Evolutionary conservation across 2,888 invertebrate species (phyloP).

Genomic region (Odontothrips loti): DNA sequence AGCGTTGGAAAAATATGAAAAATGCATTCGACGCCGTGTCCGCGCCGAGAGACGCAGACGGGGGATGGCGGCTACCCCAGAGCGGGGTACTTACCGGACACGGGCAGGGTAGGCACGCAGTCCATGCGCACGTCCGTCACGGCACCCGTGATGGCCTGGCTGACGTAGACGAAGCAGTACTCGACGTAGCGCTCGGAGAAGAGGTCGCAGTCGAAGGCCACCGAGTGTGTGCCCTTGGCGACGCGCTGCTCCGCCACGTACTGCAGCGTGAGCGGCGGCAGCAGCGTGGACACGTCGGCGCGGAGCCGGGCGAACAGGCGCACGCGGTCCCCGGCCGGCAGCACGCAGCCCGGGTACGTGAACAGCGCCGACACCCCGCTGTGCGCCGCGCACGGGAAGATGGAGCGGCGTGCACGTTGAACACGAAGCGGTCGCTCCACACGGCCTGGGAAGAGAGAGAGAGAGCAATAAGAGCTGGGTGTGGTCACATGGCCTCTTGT

Average conservation of each 20-base stretch:
- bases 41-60: too few species aligned
- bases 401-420: conserved; percentile 80
- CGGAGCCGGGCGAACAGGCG: conserved; percentile 70
- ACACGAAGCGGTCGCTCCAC: conserved; percentile 79
- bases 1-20: too few species aligned
- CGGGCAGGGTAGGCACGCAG: conserved; percentile 76
- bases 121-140: conserved; percentile 80
- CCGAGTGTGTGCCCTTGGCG: conserved; percentile 67
- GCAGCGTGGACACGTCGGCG: conserved; percentile 63
- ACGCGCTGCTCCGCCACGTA: conserved; percentile 65
- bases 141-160: conserved; percentile 77
- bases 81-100: conserved; percentile 62
- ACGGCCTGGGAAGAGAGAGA: conserved; percentile 56
- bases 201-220: conserved; percentile 73
- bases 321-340: conserved; percentile 66
- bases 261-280: conserved; percentile 60
- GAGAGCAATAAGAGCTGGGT: too few species aligned
- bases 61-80: too few species aligned
- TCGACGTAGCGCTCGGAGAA: conserved; percentile 80
- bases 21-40: too few species aligned
- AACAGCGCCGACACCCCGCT: conserved; percentile 68
- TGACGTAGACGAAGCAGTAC: conserved; percentile 85
- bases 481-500: too few species aligned
- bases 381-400: conserved; percentile 75
- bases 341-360: conserved; percentile 78